Percentiles rank a stretch among this genome's conserved stretches.
Evolutionary conservation across 1,140 invertebrate genomes (phyloP).

Genomic region (Cotesia typhae): DNA sequence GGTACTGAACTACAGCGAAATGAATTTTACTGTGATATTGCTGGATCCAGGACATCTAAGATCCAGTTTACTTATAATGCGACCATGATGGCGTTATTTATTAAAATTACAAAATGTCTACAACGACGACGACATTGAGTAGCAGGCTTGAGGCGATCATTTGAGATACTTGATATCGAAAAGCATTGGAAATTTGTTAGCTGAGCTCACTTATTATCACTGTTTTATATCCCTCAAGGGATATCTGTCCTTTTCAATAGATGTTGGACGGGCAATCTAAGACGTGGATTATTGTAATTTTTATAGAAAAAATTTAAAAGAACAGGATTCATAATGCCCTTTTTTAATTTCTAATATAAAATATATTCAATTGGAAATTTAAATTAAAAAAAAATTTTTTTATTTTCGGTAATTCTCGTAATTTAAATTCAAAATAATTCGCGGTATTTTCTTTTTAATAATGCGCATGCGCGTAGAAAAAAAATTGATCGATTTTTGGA

Average conservation of each 20-base stretch:
- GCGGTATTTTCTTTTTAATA: background rate
- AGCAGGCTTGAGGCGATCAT: background rate
- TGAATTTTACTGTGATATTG: background rate
- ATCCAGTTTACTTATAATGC: slow-evolving; percentile 6
- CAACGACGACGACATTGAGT: background rate
- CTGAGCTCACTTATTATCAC: slow-evolving; percentile 2
- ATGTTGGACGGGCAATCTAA: background rate
- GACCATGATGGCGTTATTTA: slow-evolving; percentile 3
- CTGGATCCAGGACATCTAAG: slow-evolving; percentile 2
- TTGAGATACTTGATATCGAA: slow-evolving; percentile 19
- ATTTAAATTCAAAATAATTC: background rate
- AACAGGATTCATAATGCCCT: no score
- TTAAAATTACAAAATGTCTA: background rate
- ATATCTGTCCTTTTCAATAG: slow-evolving; percentile 21
- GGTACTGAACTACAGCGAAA: background rate
- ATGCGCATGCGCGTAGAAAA: background rate
- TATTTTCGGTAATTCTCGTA: background rate
- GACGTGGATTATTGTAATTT: background rate
- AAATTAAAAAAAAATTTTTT: no score
- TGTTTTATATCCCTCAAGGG: background rate
- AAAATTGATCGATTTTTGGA: background rate
- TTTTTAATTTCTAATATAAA: no score
- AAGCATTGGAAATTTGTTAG: slow-evolving; percentile 19
- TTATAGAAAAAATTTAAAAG: background rate
- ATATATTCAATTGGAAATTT: no score